Evolutionary conservation across 2,888 invertebrate genomes (phyloP), one percentile per base, ranked within the genome.

Genomic region (Melinaea menophilus): DNA sequence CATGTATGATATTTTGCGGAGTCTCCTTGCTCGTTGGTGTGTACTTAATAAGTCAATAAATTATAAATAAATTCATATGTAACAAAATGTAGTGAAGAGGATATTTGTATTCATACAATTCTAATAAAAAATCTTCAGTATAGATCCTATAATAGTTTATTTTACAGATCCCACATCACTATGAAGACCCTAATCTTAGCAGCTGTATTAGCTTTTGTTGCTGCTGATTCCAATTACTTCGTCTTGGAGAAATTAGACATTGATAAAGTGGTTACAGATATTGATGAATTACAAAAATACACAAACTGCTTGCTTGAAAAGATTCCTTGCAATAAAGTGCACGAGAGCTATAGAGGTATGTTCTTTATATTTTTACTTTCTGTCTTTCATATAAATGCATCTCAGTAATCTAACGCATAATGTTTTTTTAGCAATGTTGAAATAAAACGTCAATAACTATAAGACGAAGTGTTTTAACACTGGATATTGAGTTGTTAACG

Each of bases 291-390:
- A 9, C 5, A 31, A 1, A n/a, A 31, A 31, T 51, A 31, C 31
- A 51, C 51, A 11, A 51, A 51, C 31, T 51, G 51, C 51, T 31
- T 51, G 31, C 51, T 51, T 5, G 51, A 51, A 51, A 51, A 51
- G 31, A 51, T 9, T 51, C 51, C 51, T 51, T 51, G 51, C 51
- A 56, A 34, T 35, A 35, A 56, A 5, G 55, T 56, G 5, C 35
- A 37, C 2, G 55, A 51, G 11, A 31, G 31, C 31, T 51, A 51
- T 51, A 51, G 51, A 74, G 79, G 86, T 86, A 65, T 56, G 69
- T 70, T 61, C 34, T 56, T 1, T 47, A 4, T 51, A 22, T 51
- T 22, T 22, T 22, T 22, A 22, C 22, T 22, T 22, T 22, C 22
- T 22, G 22, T 41, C 9, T 3, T 9, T 41, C 11, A 3, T 41